These are phyloP conservation scores for Crypturellus tataupa DNA, from an alignment of 2,797 vertebrate species.

Conservation along the genomic window DNA sequence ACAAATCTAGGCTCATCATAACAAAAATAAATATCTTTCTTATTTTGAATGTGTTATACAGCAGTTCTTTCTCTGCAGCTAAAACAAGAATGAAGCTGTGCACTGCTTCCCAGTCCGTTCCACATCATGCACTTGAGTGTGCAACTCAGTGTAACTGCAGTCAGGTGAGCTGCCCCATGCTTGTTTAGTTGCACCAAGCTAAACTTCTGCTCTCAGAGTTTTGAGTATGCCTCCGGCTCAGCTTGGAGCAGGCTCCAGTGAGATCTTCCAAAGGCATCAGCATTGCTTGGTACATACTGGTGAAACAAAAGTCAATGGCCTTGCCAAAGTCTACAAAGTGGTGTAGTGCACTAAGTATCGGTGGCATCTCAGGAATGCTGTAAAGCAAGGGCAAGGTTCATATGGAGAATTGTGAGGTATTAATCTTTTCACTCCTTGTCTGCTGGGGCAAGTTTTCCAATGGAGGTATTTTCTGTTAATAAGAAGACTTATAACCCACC, in stretches of 20 bases:
- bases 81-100: background rate
- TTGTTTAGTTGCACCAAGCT: background rate
- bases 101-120: background rate
- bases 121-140: background rate
- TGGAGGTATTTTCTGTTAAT: background rate
- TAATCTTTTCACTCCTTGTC: background rate
- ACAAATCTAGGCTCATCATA: background rate
- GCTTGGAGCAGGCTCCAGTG: background rate
- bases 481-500: background rate
- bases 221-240: background rate
- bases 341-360: background rate
- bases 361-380: background rate
- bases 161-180: background rate
- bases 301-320: background rate
- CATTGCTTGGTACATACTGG: background rate
- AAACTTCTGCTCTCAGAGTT: background rate
- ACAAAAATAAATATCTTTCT: background rate
- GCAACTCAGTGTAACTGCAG: background rate
- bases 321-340: background rate
- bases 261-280: background rate
- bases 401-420: background rate
- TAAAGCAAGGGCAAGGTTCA: background rate
- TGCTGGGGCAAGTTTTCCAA: background rate
- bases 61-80: background rate
- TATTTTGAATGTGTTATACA: background rate